A percentile compares a stretch with the other conserved stretches of the same genome.
These are phyloP conservation scores for Drosophila melanosoma DNA, from an alignment of 2,888 invertebrate genomes.

Conservation along the genomic window DNA sequence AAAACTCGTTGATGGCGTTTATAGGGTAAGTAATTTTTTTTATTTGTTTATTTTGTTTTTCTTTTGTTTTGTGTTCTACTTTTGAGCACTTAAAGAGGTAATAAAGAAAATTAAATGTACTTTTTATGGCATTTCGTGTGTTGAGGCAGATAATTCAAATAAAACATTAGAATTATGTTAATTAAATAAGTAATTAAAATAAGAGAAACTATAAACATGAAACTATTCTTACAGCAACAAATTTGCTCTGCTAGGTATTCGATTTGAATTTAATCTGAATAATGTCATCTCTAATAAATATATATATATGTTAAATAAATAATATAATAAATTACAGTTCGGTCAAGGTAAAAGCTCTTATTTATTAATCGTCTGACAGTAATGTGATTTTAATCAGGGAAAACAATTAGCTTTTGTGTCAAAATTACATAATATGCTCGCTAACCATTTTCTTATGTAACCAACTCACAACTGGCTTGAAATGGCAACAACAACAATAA, in stretches of 20 bases:
- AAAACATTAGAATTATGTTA: constrained; percentile 6
- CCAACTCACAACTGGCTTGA: constrained; percentile 19
- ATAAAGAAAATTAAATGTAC: constrained; percentile 43
- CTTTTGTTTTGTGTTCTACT: constrained; percentile 35
- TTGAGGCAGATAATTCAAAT: constrained; percentile 18
- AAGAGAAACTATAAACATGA: background rate
- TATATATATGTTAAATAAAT: background rate
- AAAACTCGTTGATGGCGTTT: constrained; percentile 95
- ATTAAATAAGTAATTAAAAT: background rate
- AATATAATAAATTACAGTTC: background rate
- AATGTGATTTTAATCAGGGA: constrained; percentile 44
- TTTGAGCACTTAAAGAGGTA: constrained; percentile 40
- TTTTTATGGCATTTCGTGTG: constrained; percentile 29
- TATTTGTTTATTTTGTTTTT: background rate
- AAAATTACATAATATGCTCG: constrained; percentile 29
- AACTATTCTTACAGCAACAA: background rate
- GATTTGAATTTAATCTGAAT: background rate
- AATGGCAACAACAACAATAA: constrained; percentile 3
- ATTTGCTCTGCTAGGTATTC: background rate
- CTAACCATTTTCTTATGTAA: constrained; percentile 41
- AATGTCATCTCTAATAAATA: background rate
- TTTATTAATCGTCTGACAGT: constrained; percentile 16
- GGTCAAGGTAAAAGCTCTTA: constrained; percentile 34
- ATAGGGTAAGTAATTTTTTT: constrained; percentile 88
- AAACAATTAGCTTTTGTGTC: constrained; percentile 33